phyloP scores from a whole-genome alignment of 2,113 vertebrate species.

The Rhabdomys dilectus region DNA sequence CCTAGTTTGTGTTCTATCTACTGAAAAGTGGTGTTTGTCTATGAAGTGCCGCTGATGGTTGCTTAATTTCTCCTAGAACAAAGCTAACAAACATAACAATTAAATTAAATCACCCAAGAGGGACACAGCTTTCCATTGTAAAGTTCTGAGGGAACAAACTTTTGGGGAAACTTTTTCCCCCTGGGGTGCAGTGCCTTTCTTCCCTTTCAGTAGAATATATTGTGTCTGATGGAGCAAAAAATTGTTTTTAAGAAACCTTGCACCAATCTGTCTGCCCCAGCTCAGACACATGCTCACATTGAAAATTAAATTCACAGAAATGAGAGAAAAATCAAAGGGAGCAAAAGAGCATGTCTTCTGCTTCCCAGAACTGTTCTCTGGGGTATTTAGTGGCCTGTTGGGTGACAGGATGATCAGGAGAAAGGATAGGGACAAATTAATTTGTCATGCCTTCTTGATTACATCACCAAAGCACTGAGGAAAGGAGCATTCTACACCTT shows the following conservation, averaged over 20 bases:
- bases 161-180: conserved; percentile 64
- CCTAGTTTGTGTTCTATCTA: conserved; percentile 82
- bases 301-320: conserved; percentile 81
- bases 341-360: conserved; percentile 51
- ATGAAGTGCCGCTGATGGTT: conserved; percentile 78
- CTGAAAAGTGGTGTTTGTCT: conserved; percentile 81
- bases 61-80: conserved; percentile 81
- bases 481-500: background rate
- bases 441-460: conserved; percentile 51
- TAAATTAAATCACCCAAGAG: conserved; percentile 83
- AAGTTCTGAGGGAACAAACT: conserved; percentile 72
- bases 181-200: conserved; percentile 57
- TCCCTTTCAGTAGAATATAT: conserved; percentile 77
- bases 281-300: conserved; percentile 75
- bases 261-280: conserved; percentile 77
- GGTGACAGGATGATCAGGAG: conserved; percentile 53
- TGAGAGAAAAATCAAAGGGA: conserved; percentile 80
- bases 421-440: conserved; percentile 41
- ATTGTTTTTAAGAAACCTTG: conserved; percentile 79
- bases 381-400: conserved; percentile 61
- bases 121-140: conserved; percentile 55
- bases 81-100: conserved; percentile 82
- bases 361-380: conserved; percentile 70
- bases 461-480: background rate
- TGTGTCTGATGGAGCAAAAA: conserved; percentile 78